phyloP scores from a whole-genome alignment of 2,113 vertebrate species.

The Sylvilagus bachmani region DNA sequence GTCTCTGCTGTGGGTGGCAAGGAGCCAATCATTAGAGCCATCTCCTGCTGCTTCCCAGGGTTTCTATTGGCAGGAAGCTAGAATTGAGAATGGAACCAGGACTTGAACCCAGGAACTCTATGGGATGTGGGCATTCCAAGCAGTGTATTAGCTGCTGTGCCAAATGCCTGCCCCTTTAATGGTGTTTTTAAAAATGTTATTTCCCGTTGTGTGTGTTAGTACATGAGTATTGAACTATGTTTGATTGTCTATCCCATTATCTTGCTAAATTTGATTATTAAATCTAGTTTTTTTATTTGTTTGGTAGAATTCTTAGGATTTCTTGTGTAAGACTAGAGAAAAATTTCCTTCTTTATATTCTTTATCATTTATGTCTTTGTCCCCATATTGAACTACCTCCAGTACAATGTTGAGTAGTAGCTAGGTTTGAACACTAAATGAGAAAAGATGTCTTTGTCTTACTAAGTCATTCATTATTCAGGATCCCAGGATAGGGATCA shows the following conservation, averaged over 20 bases:
- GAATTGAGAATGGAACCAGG: no score
- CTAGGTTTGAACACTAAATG: slow-evolving; percentile 46
- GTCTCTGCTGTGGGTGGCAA: no score
- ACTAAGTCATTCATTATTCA: no score
- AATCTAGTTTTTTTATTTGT: neutral
- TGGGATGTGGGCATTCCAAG: no score
- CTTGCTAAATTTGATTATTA: neutral
- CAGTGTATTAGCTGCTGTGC: no score
- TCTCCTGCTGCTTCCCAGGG: no score
- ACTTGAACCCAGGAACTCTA: no score
- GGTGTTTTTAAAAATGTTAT: neutral
- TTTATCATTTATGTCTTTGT: slow-evolving; percentile 5
- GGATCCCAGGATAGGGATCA: no score
- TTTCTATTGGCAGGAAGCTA: no score
- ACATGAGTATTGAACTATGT: neutral
- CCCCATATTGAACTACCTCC: neutral
- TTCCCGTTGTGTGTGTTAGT: neutral
- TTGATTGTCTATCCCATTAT: neutral
- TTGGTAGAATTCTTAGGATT: neutral
- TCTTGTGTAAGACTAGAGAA: neutral
- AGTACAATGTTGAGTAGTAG: slow-evolving; percentile 4
- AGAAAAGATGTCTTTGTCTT: neutral
- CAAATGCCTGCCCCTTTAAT: neutral
- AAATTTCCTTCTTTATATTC: neutral
- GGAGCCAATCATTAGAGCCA: no score